Evolutionary conservation across 2,113 vertebrate species (phyloP), one percentile per base, ranked within the genome.

Genomic region (Clarias gariepinus): DNA sequence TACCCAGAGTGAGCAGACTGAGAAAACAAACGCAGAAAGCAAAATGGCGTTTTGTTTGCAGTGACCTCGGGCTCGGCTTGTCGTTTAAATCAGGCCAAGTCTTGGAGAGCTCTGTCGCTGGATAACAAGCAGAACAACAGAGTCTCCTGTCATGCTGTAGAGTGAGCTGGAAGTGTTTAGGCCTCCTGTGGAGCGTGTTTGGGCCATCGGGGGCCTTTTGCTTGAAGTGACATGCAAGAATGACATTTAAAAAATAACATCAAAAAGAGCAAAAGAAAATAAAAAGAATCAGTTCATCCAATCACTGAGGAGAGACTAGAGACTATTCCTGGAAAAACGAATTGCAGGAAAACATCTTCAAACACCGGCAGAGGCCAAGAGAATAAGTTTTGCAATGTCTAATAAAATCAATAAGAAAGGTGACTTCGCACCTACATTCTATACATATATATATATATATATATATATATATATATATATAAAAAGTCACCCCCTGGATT

Each of bases 81-180:
- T 89, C 87, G 53, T 86, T 61, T 82, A 80, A 89, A 89, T 89
- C 88, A 91, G 89, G 88, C 85, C 88, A 89, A 66, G 85, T 82
- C 82, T 86, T 78, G 66, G 84, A 87, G 79, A 66, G 83, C 64
- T 61, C 85, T 52, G 79, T 74, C 57, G 60, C 78, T 78, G 84
- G 86, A 87, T 82, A 88, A 88, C 79, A 85, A 90, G 64, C 66
- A 16, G 58, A 36, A 74, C 28, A 16, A 74, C 81, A 82, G 83
- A 25, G 41, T 84, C 85, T 85, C 82, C 69, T 10, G 23, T 85
- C 86, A 89, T 81, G 90, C 86, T 83, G 81, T 78, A 68, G 60
- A 88, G 86, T 58, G 81, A 90, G 81, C 85, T 86, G 77, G 57
- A 85, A 85, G 86, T 76, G 83, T 83, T 76, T 86, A 21, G 18